These are phyloP conservation scores for Trachelus stipa DNA, from an alignment of 2,888 invertebrate species.

Conservation along the genomic window DNA sequence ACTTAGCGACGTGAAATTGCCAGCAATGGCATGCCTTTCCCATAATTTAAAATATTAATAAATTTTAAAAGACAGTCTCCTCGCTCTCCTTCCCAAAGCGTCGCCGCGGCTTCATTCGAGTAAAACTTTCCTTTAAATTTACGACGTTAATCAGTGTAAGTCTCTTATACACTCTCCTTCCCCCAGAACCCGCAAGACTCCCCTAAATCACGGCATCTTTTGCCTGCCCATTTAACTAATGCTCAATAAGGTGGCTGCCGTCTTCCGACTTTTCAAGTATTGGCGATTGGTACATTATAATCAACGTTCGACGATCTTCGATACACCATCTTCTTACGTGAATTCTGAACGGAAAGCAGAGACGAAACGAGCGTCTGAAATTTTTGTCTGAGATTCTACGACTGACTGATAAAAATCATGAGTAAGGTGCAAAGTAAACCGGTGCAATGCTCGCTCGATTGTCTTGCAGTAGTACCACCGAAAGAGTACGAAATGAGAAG, in stretches of 20 bases:
- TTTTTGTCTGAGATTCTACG: background rate
- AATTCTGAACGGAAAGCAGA: background rate
- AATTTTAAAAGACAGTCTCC: slow-evolving; percentile 19
- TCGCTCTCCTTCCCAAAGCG: slow-evolving; percentile 6
- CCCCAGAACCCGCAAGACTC: slow-evolving; percentile 12
- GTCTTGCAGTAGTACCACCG: background rate
- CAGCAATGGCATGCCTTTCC: slow-evolving; percentile 17
- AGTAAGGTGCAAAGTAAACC: background rate
- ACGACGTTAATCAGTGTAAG: slow-evolving; percentile 38
- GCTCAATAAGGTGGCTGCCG: slow-evolving; percentile 33
- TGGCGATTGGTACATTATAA: slow-evolving; percentile 28
- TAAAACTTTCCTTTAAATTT: slow-evolving; percentile 34
- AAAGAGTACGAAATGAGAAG: background rate
- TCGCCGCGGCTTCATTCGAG: slow-evolving; percentile 22
- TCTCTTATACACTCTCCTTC: slow-evolving; percentile 24
- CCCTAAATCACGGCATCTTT: slow-evolving; percentile 32
- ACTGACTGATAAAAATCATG: background rate
- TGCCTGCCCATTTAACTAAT: slow-evolving; percentile 37
- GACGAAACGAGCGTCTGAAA: background rate
- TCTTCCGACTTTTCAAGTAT: slow-evolving; percentile 22
- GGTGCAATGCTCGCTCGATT: background rate
- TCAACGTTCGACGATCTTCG: slow-evolving; percentile 9
- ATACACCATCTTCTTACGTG: background rate
- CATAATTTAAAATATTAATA: slow-evolving; percentile 26
- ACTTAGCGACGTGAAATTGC: slow-evolving; percentile 16